Conservation (phyloP, 2,888 invertebrate species). For the Stenichneumon culpator region DNA sequence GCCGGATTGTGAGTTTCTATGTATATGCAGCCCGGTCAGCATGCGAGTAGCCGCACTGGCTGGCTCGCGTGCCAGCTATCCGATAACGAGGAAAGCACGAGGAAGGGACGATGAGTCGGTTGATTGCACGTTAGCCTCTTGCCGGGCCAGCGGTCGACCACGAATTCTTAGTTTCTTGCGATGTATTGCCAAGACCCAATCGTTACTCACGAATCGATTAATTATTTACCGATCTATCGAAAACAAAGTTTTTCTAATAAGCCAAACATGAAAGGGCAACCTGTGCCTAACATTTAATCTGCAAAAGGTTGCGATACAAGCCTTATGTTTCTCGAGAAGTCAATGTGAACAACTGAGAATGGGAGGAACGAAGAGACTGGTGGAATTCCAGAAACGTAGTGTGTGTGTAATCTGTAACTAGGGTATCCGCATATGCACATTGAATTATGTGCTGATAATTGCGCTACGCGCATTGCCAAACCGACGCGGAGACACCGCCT, state of each 20-base stretch:
- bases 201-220: neutral
- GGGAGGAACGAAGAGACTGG: neutral
- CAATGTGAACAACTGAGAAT: neutral
- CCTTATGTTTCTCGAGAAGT: neutral
- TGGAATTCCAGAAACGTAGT: neutral
- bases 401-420: neutral
- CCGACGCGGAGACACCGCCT: neutral
- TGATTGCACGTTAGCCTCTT: conserved; percentile 43
- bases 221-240: neutral
- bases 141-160: conserved; percentile 17
- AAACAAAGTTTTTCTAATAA: too few species aligned
- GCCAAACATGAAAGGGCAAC: too few species aligned
- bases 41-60: conserved; percentile 10
- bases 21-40: neutral
- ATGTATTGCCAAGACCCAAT: conserved; percentile 20
- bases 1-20: neutral
- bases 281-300: too few species aligned
- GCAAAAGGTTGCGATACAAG: neutral
- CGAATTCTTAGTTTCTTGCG: conserved; percentile 5
- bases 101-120: conserved; percentile 8
- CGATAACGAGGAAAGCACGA: conserved; percentile 27
- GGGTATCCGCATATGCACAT: neutral
- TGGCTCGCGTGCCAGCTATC: conserved; percentile 55
- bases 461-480: neutral
- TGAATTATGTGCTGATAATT: neutral